A percentile compares a stretch with the other conserved stretches of the same genome.
phyloP scores from a whole-genome alignment of 2,888 invertebrate genomes.

The Nemotelus pantherinus region DNA sequence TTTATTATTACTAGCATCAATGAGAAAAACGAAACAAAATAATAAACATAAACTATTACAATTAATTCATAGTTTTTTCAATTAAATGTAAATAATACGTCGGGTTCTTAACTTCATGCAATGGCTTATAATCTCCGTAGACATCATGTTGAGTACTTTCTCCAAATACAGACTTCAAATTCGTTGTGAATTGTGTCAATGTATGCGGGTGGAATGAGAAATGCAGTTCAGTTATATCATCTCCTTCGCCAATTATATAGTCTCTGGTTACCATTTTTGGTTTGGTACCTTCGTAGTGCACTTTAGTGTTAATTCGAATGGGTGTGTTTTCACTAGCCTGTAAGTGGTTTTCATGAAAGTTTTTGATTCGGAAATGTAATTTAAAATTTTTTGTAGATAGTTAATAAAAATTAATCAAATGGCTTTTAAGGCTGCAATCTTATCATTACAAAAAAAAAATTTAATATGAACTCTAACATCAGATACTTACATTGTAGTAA shows the following conservation, averaged over 20 bases:
- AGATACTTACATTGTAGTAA: slow-evolving; percentile 83
- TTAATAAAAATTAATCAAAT: slow-evolving; percentile 57
- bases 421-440: slow-evolving; percentile 82
- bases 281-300: slow-evolving; percentile 79
- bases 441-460: slow-evolving; percentile 54
- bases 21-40: too few relatives aligned
- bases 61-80: slow-evolving; percentile 67
- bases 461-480: neutral
- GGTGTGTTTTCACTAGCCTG: slow-evolving; percentile 15
- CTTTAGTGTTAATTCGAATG: slow-evolving; percentile 77
- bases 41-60: too few relatives aligned
- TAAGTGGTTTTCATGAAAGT: neutral
- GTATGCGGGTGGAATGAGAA: slow-evolving; percentile 89
- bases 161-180: slow-evolving; percentile 78
- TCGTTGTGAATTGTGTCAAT: slow-evolving; percentile 74
- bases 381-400: too few relatives aligned
- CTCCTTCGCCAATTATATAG: slow-evolving; percentile 76
- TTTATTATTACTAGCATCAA: too few relatives aligned
- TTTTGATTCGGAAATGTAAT: neutral
- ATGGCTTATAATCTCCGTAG: slow-evolving; percentile 82
- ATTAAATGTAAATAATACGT: slow-evolving; percentile 88
- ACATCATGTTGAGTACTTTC: slow-evolving; percentile 73
- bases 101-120: slow-evolving; percentile 72
- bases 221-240: slow-evolving; percentile 77
- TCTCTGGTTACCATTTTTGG: slow-evolving; percentile 83